These are phyloP conservation scores for Apodemia mormo DNA, from an alignment of 2,888 invertebrate genomes.

Conservation along the genomic window DNA sequence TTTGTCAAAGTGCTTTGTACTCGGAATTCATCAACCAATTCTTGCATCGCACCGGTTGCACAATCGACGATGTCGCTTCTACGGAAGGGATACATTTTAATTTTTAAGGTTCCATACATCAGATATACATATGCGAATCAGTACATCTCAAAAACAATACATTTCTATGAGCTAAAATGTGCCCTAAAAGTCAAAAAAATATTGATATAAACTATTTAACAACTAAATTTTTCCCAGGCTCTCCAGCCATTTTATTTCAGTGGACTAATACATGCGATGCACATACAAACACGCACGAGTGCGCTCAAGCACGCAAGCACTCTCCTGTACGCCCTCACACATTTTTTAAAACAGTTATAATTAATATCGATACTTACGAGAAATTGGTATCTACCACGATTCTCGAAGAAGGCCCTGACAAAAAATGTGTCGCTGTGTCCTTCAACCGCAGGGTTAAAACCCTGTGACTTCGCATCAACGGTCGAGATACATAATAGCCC, in stretches of 20 bases:
- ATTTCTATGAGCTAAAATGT: no score
- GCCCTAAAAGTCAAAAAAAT: no score
- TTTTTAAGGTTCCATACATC: background rate
- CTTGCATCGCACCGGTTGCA: conserved; percentile 60
- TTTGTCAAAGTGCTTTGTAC: conserved; percentile 45
- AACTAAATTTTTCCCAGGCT: no score
- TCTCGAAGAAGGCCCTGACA: conserved; percentile 47
- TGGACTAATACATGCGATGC: no score
- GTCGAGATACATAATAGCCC: conserved; percentile 66
- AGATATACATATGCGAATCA: no score
- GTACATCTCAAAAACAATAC: no score
- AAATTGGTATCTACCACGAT: conserved; percentile 58
- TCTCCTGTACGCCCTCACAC: no score
- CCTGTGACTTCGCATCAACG: conserved; percentile 60
- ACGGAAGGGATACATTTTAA: conserved; percentile 5
- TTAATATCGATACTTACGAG: conserved; percentile 48
- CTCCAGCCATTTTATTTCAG: no score
- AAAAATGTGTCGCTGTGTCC: conserved; percentile 42
- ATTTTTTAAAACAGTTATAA: no score
- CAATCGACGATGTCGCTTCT: conserved; percentile 70
- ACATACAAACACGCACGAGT: no score
- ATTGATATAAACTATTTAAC: no score
- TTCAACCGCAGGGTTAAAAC: conserved; percentile 47
- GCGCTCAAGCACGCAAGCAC: no score
- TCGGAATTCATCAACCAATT: conserved; percentile 50